Evolutionary conservation across 92 coral and sea anemone species (phyloP).

Genomic region (Umimayanthus chanpuru): DNA sequence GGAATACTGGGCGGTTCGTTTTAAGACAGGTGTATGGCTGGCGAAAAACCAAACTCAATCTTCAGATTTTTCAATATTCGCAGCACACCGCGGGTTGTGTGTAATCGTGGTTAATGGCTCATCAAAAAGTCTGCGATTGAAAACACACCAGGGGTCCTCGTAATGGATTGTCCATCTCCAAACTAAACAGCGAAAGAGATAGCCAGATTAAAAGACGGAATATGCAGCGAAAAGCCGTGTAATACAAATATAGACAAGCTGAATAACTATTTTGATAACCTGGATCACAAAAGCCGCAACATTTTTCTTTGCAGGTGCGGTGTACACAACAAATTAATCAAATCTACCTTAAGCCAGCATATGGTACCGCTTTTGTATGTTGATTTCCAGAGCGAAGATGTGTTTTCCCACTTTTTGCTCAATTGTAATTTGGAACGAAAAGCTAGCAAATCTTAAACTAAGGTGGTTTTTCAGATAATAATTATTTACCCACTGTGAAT

Average conservation of each 20-base stretch:
- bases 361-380: slow-evolving; percentile 4
- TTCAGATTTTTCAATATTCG: slow-evolving; percentile 34
- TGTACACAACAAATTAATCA: neutral
- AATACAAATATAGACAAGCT: slow-evolving; percentile 30
- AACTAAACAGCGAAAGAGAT: slow-evolving; percentile 13
- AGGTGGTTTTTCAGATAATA: slow-evolving; percentile 5
- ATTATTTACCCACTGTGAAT: slow-evolving; percentile 18
- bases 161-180: slow-evolving; percentile 32
- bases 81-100: slow-evolving; percentile 18
- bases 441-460: neutral
- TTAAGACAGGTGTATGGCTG: slow-evolving; percentile 26
- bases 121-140: slow-evolving; percentile 42
- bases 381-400: neutral
- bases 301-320: slow-evolving; percentile 19
- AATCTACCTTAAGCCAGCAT: slow-evolving; percentile 1
- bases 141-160: slow-evolving; percentile 26
- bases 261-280: slow-evolving; percentile 43
- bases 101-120: slow-evolving; percentile 42
- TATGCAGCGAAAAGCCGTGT: neutral
- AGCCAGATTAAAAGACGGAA: slow-evolving; percentile 15
- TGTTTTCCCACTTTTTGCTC: neutral
- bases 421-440: neutral
- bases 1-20: slow-evolving; percentile 3
- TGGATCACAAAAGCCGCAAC: slow-evolving; percentile 21
- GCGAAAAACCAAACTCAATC: slow-evolving; percentile 11